Percentiles rank a stretch among this genome's conserved stretches.
Evolutionary conservation across 2,113 vertebrate genomes (phyloP).

Genomic region (Cariama cristata): DNA sequence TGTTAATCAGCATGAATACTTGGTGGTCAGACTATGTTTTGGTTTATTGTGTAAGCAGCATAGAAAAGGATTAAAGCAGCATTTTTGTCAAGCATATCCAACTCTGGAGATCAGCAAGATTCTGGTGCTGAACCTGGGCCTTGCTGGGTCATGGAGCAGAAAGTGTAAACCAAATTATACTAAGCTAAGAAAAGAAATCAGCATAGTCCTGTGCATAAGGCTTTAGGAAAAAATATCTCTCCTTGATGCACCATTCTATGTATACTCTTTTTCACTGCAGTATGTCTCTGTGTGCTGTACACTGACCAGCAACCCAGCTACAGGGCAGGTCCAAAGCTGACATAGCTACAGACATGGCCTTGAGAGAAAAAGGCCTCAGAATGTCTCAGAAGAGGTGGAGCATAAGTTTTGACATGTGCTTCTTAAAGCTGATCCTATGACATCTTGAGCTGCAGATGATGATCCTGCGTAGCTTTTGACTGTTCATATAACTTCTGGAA

Average conservation of each 20-base stretch:
- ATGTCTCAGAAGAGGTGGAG: not conserved
- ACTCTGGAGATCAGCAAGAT: not conserved
- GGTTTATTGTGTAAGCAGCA: not conserved
- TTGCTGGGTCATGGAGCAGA: not conserved
- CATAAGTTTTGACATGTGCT: not conserved
- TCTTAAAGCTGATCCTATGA: not conserved
- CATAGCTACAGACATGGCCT: not conserved
- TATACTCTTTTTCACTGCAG: not conserved
- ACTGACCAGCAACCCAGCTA: not conserved
- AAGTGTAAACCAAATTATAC: not conserved
- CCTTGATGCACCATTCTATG: fast-evolving
- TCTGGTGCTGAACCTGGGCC: not conserved
- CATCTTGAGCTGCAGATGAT: not conserved
- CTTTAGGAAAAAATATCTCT: not conserved
- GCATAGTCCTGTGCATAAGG: fast-evolving
- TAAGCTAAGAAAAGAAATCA: not conserved
- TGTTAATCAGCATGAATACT: not conserved
- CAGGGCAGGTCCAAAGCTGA: not conserved
- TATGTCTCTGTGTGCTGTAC: not conserved
- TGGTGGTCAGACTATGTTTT: not conserved
- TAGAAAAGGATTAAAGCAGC: not conserved
- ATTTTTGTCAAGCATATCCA: not conserved
- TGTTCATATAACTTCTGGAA: not conserved
- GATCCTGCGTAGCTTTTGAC: not conserved
- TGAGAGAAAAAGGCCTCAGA: not conserved